Evolutionary conservation across 2,888 invertebrate species (phyloP).

Genomic region (Spilosoma lubricipeda): DNA sequence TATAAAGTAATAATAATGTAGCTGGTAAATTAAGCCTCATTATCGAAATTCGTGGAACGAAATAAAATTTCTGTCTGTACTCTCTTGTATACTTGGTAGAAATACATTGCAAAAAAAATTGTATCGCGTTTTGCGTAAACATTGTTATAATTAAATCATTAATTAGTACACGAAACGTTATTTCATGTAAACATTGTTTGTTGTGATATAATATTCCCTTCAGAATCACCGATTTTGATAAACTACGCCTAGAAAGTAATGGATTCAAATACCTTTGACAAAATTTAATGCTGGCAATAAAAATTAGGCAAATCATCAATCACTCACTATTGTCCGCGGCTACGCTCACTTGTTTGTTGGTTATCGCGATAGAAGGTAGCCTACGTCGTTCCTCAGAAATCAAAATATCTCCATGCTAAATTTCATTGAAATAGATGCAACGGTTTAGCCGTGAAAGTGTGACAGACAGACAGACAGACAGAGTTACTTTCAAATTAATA

Average conservation of each 20-base stretch:
- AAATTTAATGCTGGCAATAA: neutral
- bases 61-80: neutral
- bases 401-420: too few relatives aligned
- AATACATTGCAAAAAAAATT: neutral
- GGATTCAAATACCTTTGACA: neutral
- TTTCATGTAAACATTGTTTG: neutral
- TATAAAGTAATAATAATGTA: neutral
- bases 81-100: neutral
- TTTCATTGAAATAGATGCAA: too few relatives aligned
- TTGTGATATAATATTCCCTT: neutral
- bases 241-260: neutral
- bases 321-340: too few relatives aligned
- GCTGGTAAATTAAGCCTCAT: neutral
- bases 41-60: neutral
- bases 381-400: too few relatives aligned
- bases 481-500: too few relatives aligned
- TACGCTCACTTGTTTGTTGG: too few relatives aligned
- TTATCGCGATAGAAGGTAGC: too few relatives aligned
- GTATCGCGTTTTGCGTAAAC: neutral
- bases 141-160: neutral
- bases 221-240: neutral
- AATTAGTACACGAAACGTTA: neutral
- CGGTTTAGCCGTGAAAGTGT: too few relatives aligned
- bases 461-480: too few relatives aligned
- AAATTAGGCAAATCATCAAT: too few relatives aligned